Base-by-base conservation (phyloP, 2,113 vertebrate genomes). In the Pangasianodon hypophthalmus region DNA sequence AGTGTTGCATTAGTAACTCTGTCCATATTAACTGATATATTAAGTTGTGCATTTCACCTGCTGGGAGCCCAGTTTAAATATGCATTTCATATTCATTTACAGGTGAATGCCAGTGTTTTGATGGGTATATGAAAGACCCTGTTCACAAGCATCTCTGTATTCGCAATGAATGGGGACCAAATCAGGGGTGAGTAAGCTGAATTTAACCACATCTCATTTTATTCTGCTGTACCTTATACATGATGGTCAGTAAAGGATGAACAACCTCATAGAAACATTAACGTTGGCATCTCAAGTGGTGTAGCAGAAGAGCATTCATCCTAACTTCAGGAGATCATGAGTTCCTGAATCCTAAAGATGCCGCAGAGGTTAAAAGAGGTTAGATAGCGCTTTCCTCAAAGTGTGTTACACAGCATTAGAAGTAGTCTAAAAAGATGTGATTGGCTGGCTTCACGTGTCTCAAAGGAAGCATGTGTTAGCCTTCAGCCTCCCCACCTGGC, bases 61-160 rank as follows among this genome's bases (percentile, higher is more conserved):
- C 32, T 88, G 13, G 19, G 24, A 54, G 44, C 19, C 19, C 26
- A 37, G 48, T 91, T 90, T 90, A 62, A 9, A 73, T 84, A 87
- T 24, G 19, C 89, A 19, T 24, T 32, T 69, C 13, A 10, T 83
- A n/a, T 90, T 16, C 92, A 11, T 84, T 93, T 88, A 1, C 90
- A 99, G 98, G 98, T 87, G 98, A 99, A 77, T 99, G 98, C 88
- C 96, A 98, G 88, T 99, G 98, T 95, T 97, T 98, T 0, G 98
- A 99, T 86, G 98, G 98, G 44, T 99, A 99, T 93, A 99, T 99
- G 97, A 98, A 97, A 94, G 98, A 99, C 91, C 98, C 98, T 0
- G 98, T 99, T 29, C 98, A 99, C 91, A 99, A 99, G 92, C 98
- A 99, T 79, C 98, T 99, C 87, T 99, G 98, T 95, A 99, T 99